Percentiles rank a stretch among this genome's conserved stretches.
Conservation (phyloP, 2,113 vertebrate genomes). For the Zapornia atra region DNA sequence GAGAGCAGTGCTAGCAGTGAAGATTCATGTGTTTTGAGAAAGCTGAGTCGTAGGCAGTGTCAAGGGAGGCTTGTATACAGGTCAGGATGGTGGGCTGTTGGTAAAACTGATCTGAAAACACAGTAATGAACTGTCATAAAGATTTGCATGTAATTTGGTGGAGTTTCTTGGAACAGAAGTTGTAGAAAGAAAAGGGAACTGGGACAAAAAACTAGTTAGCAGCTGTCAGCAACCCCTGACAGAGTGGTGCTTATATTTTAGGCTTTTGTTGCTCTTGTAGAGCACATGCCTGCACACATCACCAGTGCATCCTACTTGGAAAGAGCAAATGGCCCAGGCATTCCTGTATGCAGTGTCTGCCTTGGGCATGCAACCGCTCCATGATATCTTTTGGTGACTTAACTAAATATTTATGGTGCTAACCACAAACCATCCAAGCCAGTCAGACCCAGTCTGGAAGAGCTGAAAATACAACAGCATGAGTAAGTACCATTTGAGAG, state of each 20-base stretch:
- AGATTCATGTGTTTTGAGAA: not conserved
- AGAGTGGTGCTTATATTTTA: not conserved
- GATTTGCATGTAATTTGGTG: not conserved
- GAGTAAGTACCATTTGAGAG: slow-evolving; percentile 46
- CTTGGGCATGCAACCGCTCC: not conserved
- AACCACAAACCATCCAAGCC: slow-evolving; percentile 22
- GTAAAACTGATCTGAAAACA: not conserved
- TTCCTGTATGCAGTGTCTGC: not conserved
- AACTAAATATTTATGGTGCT: slow-evolving; percentile 23
- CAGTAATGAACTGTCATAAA: not conserved
- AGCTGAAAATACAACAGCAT: slow-evolving; percentile 33
- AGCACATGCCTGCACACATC: not conserved
- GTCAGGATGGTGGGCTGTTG: not conserved
- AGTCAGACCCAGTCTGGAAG: slow-evolving; percentile 31
- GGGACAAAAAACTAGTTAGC: not conserved
- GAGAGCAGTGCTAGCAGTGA: not conserved
- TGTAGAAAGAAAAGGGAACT: not conserved
- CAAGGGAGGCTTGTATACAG: not conserved
- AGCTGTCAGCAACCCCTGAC: not conserved
- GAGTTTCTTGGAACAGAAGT: not conserved
- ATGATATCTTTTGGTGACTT: not conserved
- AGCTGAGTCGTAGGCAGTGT: not conserved
- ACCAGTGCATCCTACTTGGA: not conserved
- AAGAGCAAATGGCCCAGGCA: not conserved
- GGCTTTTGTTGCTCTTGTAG: not conserved